These are phyloP conservation scores for Drosophila equinoxialis DNA, from an alignment of 1,140 invertebrate species.

Conservation along the genomic window DNA sequence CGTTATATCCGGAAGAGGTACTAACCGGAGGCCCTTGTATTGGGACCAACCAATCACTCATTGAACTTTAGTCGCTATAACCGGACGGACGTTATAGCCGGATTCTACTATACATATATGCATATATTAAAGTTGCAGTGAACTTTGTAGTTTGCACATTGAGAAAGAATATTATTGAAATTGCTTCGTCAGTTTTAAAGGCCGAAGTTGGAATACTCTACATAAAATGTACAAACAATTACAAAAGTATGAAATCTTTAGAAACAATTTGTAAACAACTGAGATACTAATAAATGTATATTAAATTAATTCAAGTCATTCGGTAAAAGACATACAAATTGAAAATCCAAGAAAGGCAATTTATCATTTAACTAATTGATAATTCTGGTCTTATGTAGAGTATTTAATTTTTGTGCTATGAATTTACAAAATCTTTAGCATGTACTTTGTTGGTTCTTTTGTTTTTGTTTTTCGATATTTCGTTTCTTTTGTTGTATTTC, in stretches of 20 bases:
- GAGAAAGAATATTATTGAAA: slow-evolving; percentile 23
- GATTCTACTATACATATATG: slow-evolving; percentile 18
- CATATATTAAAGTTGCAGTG: slow-evolving; percentile 41
- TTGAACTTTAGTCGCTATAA: no score
- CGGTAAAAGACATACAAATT: no score
- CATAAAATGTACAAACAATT: slow-evolving; percentile 42
- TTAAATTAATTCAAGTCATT: no score
- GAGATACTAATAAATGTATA: background rate
- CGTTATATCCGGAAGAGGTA: no score
- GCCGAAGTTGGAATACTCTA: slow-evolving; percentile 30
- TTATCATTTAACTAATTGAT: no score
- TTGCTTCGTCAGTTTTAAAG: background rate
- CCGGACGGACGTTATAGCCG: no score
- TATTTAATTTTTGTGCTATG: slow-evolving; percentile 25
- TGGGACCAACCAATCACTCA: no score
- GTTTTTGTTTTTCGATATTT: background rate
- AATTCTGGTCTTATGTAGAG: slow-evolving; percentile 12
- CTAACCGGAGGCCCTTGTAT: no score
- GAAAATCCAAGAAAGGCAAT: no score
- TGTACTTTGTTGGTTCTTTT: slow-evolving; percentile 38
- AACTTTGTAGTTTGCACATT: slow-evolving; percentile 56
- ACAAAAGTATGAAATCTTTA: background rate
- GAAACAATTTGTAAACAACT: no score
- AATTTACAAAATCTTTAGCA: slow-evolving; percentile 31
- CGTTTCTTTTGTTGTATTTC: slow-evolving; percentile 30